Base-by-base conservation (phyloP, 2,888 invertebrate species). In the Syrphus vitripennis region DNA sequence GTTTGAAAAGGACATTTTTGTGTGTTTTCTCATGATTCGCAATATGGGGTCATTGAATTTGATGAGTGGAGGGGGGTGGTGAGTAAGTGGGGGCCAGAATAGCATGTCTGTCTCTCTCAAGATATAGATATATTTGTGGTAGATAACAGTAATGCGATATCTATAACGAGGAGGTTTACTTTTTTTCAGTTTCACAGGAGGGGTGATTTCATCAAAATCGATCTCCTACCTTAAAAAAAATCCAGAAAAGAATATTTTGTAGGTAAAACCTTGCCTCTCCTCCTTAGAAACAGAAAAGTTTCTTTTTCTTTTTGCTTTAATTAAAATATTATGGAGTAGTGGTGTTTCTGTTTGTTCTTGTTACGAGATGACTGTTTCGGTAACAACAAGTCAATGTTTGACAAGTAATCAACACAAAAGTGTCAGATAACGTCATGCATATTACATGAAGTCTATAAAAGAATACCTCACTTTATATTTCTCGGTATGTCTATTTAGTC, bases 341-440 rank as follows among this genome's bases (percentile, higher is more conserved):
- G 26, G n/a, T 29, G 14, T 21, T n/a, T 40, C 10, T 16, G 40
- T 61, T 37, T 5, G 10, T 63, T 29, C 26, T 63, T 21, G 14
- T 48, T 50, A 50, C 16, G 48, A 31, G 21, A 67, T 67, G 50
- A n/a, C 50, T 42, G 5, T 53, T 63, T 53, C 26, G 19, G 24
- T 42, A 37, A 53, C 45, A 71, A 57, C 16, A 40, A 78, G 61
- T 74, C 72, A 74, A 78, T 83, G 45, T 67, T 76, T 71, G 75
- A 65, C 79, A 79, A 70, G 57, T n/a, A 45, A 61, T 71, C 48
- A 65, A 83, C 75, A 80, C 75, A 76, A 71, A 59, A 67, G 67
- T 77, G 67, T 83, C 59, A 61, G 75, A 80, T 59, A 80, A 80
- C 59, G 70, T 63, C 78, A 71, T 63, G 55, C 65, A 76, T 67